Evolutionary conservation across 2,113 vertebrate species (phyloP).

Genomic region (Dipodomys spectabilis): DNA sequence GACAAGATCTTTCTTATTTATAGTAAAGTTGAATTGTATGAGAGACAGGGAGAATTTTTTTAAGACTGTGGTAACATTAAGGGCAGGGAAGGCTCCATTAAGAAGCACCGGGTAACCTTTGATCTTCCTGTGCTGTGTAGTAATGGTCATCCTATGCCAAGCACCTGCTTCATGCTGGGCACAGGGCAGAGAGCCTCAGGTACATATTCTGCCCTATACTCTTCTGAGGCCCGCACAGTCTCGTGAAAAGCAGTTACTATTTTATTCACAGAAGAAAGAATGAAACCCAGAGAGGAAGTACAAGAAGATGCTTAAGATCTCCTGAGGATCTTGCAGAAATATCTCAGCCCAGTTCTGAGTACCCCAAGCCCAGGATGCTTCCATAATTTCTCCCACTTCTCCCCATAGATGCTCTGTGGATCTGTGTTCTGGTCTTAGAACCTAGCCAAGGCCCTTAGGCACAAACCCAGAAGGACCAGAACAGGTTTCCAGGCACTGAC

Average conservation of each 20-base stretch:
- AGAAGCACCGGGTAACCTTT: not conserved
- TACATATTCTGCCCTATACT: not conserved
- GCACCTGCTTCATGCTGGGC: no score
- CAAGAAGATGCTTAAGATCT: not conserved
- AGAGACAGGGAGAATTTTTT: not conserved
- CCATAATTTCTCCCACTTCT: not conserved
- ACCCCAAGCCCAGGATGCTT: not conserved
- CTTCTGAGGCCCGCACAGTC: not conserved
- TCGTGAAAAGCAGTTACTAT: not conserved
- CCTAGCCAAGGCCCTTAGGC: not conserved
- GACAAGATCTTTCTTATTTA: not conserved
- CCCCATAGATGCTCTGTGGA: not conserved
- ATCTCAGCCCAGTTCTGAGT: not conserved
- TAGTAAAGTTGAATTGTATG: not conserved
- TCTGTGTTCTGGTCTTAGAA: not conserved
- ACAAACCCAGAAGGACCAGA: not conserved
- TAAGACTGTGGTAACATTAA: not conserved
- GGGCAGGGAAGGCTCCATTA: not conserved
- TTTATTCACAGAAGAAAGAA: not conserved
- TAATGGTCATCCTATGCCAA: not conserved
- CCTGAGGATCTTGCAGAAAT: not conserved
- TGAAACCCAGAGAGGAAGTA: not conserved
- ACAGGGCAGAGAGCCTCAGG: accelerated
- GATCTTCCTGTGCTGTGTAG: not conserved
- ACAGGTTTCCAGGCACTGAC: not conserved